Base-by-base conservation (phyloP, 2,888 invertebrate species). In the Phania funesta region DNA sequence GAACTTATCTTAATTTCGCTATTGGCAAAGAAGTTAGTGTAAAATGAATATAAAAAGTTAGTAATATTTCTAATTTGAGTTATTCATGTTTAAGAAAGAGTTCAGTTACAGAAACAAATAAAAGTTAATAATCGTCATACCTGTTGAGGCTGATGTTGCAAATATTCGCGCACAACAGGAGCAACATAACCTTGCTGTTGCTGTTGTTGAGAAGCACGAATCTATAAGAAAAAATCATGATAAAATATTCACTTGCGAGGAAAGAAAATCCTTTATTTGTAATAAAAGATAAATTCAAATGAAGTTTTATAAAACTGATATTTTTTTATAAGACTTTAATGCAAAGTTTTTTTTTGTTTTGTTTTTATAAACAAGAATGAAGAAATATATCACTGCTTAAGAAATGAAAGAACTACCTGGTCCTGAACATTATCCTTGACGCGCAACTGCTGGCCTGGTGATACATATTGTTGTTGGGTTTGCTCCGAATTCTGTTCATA, bases 381-480 rank as follows among this genome's bases (percentile, higher is more conserved):
- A n/a, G n/a, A n/a, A n/a, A n/a, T n/a, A n/a, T n/a, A n/a, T n/a
- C n/a, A n/a, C n/a, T n/a, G n/a, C n/a, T n/a, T n/a, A n/a, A 26
- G 11, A 4, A 35, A 35, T 3, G 3, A 9, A 38, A 13, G 35
- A 13, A 2, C 9, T 87, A 88, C 88, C 85, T 89, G 91, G 48
- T 90, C 91, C 50, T 88, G 88, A 18, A 89, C 90, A 32, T 88
- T 90, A 85, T 91, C 91, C 86, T 91, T 91, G 2, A 91, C 85
- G 60, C 91, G 89, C 80, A 92, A 88, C 85, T 92, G 91, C 83
- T 92, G 92, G 85, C 89, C 92, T 29, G 92, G 92, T 46, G 89
- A 91, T 78, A 92, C 91, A 68, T 91, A 91, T 90, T 92, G 90
- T 90, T 92, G 90, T 90, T 91, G 90, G 44, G 87, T 86, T 91